Evolutionary conservation across 2,888 invertebrate species (phyloP), one percentile per base, ranked within the genome.

Genomic region (Melipona bicolor): DNA sequence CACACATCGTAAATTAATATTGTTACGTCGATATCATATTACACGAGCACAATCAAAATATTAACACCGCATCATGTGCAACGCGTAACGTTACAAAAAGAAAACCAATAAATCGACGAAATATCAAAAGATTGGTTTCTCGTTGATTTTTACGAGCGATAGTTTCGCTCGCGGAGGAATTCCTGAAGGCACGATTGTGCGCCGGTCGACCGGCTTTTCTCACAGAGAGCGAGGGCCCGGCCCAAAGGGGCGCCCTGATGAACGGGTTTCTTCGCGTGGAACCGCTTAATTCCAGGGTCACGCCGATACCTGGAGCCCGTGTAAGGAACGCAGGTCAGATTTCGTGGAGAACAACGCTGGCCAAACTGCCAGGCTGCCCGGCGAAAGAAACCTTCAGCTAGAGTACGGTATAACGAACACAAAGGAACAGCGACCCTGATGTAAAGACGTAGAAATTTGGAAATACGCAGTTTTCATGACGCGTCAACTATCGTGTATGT

Each of bases 231-330:
- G 43, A 43, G 56, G 50, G 79, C 62, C 84, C 49, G 68, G 67
- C 77, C 83, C 61, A 82, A 84, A 85, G 86, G 88, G 86, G 88
- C 86, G 85, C 83, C 83, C 89, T 91, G 92, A 93, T 93, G 91
- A 92, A 91, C 91, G 91, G 92, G 91, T 91, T 88, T 83, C 88
- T 85, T 89, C 89, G 91, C 89, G 90, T 92, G 90, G 91, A 91
- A 92, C 91, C 90, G 90, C 93, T 92, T 93, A 93, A 93, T 93
- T 92, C 88, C 88, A 88, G 91, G 90, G 87, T 88, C 88, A 88
- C 74, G 73, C 62, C 72, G 80, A 77, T 88, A 87, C 87, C 89
- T 80, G 87, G 65, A 84, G 70, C 77, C 83, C 62, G 64, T 81
- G 77, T 79, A 81, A 72, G 83, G 74, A 77, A 76, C 79, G 76